These are phyloP conservation scores for Macropus fuliginosus DNA, from an alignment of 2,797 vertebrate species.

Conservation along the genomic window DNA sequence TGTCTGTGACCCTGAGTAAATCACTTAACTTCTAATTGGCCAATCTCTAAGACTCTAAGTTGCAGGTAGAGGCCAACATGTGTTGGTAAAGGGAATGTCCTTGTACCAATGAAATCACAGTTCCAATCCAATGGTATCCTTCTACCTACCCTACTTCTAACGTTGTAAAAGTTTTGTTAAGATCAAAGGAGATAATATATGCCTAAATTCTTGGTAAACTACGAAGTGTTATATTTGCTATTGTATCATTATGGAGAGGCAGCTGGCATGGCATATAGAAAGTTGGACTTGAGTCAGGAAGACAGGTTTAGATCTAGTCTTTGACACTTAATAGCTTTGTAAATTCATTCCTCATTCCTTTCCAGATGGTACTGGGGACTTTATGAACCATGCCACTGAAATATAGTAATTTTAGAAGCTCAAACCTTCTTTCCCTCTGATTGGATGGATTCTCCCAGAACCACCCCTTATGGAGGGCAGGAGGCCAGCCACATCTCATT, in stretches of 20 bases:
- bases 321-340: neutral
- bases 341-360: neutral
- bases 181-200: neutral
- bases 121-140: neutral
- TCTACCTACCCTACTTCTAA: neutral
- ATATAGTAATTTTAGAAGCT: neutral
- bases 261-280: neutral
- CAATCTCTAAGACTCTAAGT: neutral
- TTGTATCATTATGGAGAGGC: neutral
- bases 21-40: neutral
- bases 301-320: neutral
- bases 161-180: neutral
- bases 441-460: neutral
- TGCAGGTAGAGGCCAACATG: neutral
- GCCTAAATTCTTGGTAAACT: neutral
- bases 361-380: neutral
- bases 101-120: neutral
- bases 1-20: neutral
- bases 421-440: neutral
- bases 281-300: neutral
- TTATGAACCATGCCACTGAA: neutral
- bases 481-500: neutral
- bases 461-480: neutral
- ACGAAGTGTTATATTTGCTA: neutral
- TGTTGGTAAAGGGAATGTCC: neutral